Evolutionary conservation across 2,888 invertebrate genomes (phyloP).

Genomic region (Hemistola chrysoprasaria): DNA sequence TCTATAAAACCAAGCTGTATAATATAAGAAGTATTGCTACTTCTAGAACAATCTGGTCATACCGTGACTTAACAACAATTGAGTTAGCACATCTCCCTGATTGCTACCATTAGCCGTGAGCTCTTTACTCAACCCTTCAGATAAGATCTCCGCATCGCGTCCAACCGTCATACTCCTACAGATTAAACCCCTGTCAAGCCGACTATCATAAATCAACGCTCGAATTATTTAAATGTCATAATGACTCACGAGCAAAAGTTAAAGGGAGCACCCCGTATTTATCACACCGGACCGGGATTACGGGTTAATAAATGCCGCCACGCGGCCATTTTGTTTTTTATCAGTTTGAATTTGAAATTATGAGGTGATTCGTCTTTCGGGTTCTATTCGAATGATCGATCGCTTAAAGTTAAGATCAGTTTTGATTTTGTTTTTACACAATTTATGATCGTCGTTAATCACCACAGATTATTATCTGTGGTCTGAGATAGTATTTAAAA

Average conservation of each 20-base stretch:
- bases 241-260: constrained; percentile 74
- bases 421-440: constrained; percentile 19
- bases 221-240: constrained; percentile 82
- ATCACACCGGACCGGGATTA: constrained; percentile 68
- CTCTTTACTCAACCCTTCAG: constrained; percentile 23
- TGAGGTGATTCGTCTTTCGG: constrained; percentile 60
- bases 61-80: too few species aligned
- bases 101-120: constrained; percentile 6
- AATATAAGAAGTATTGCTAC: too few species aligned
- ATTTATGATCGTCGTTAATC: constrained; percentile 11
- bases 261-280: constrained; percentile 67
- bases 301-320: constrained; percentile 70
- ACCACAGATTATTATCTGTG: too few species aligned
- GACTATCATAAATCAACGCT: constrained; percentile 71
- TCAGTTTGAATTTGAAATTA: constrained; percentile 70
- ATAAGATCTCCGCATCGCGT: constrained; percentile 34
- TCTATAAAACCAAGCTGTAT: too few species aligned
- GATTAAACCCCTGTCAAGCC: constrained; percentile 62
- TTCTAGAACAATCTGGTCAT: too few species aligned
- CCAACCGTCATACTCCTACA: constrained; percentile 39
- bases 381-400: constrained; percentile 45
- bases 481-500: too few species aligned
- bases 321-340: constrained; percentile 69
- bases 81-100: too few species aligned
- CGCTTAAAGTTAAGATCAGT: constrained; percentile 31